Conservation (phyloP, 2,113 vertebrate genomes). For the Eidolon helvum region DNA sequence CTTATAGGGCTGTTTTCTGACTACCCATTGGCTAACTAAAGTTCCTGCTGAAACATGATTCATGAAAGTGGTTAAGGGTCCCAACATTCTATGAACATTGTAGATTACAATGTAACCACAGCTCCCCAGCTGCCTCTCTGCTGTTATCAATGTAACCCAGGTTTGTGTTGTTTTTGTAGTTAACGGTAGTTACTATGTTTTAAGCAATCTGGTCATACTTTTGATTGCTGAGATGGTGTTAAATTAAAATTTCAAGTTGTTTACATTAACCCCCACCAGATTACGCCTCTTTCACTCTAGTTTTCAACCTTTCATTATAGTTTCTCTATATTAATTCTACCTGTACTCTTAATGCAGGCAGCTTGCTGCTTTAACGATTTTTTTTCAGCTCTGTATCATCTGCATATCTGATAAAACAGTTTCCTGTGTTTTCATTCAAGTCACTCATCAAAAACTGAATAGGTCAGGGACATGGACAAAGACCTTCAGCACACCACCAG, state of each 20-base stretch:
- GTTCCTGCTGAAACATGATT: not conserved
- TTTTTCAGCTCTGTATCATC: not conserved
- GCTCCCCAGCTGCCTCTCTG: not conserved
- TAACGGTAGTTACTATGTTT: not conserved
- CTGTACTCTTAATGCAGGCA: rapidly evolving
- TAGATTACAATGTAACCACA: not conserved
- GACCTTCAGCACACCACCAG: not conserved
- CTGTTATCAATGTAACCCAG: not conserved
- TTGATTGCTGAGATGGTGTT: not conserved
- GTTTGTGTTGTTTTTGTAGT: not conserved
- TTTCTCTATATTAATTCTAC: not conserved
- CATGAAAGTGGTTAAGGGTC: not conserved
- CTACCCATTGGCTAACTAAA: not conserved
- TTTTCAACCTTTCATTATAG: not conserved
- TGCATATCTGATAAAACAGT: not conserved
- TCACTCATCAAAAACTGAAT: constrained; percentile 49
- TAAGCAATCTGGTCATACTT: not conserved
- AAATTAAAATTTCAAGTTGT: not conserved
- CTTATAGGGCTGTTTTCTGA: not conserved
- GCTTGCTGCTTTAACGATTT: not conserved
- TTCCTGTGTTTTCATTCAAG: constrained; percentile 36
- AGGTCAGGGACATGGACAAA: constrained; percentile 42
- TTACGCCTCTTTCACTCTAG: not conserved
- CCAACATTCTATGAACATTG: not conserved
- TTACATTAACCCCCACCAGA: not conserved